These are phyloP conservation scores for Galbula dea DNA, from an alignment of 2,113 vertebrate genomes.

Conservation along the genomic window DNA sequence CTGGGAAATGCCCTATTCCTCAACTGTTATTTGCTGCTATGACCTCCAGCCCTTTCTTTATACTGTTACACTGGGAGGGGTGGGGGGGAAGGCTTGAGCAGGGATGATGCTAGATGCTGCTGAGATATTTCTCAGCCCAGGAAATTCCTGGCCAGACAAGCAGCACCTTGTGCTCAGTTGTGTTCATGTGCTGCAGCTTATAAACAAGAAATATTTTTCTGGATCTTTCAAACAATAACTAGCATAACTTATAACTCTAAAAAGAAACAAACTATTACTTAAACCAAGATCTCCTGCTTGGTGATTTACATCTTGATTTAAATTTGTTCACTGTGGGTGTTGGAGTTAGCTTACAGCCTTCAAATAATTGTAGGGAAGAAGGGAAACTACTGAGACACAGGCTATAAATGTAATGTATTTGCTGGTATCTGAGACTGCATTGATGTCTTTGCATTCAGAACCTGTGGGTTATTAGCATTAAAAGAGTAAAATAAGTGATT, in stretches of 20 bases:
- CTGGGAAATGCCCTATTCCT: slow-evolving; percentile 1
- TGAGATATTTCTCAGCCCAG: neutral
- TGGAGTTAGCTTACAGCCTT: slow-evolving; percentile 32
- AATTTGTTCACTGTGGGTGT: slow-evolving; percentile 6
- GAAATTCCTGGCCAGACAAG: neutral
- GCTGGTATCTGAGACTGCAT: neutral
- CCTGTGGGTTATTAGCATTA: neutral
- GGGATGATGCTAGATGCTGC: neutral
- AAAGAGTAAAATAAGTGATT: neutral
- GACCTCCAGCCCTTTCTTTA: neutral
- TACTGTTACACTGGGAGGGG: neutral
- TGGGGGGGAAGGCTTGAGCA: neutral
- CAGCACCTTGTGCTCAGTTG: fast-evolving
- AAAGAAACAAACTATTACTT: slow-evolving; percentile 6
- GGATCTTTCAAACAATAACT: neutral
- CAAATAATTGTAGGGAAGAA: slow-evolving; percentile 31
- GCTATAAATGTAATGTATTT: slow-evolving; percentile 17
- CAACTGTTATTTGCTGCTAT: neutral
- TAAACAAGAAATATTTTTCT: neutral
- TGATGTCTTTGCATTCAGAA: neutral
- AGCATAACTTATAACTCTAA: neutral
- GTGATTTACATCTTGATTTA: slow-evolving; percentile 29
- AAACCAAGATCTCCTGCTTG: slow-evolving; percentile 26
- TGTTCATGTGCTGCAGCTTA: neutral
- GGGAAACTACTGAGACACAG: slow-evolving; percentile 18